Percentiles rank a stretch among this genome's conserved stretches.
These are phyloP conservation scores for Pedicia rivosa DNA, from an alignment of 2,888 invertebrate genomes.

Conservation along the genomic window DNA sequence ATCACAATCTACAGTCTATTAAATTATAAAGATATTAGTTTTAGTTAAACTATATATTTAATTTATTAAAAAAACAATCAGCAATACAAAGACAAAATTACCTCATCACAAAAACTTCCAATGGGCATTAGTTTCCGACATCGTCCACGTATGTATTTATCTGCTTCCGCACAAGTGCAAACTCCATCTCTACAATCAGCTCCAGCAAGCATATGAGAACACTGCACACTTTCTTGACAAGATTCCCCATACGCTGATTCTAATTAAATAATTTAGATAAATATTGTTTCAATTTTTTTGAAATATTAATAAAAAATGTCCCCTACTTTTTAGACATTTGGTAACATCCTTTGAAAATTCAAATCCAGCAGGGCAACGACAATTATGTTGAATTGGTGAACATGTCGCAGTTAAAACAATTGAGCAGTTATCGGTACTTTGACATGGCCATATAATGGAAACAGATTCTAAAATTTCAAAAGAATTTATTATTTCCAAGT, in stretches of 20 bases:
- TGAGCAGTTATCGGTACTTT: constrained; percentile 21
- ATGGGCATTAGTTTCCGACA: constrained; percentile 26
- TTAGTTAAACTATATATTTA: neutral
- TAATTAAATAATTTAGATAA: constrained; percentile 6
- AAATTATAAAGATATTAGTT: neutral
- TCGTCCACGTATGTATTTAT: constrained; percentile 26
- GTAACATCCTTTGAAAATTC: constrained; percentile 23
- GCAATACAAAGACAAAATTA: constrained; percentile 12
- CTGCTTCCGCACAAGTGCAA: constrained; percentile 29
- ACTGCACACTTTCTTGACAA: constrained; percentile 28
- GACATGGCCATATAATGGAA: constrained; percentile 23
- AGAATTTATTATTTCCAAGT: too few relatives aligned
- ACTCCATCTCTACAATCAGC: constrained; percentile 27
- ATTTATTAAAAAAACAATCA: too few relatives aligned
- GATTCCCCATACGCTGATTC: constrained; percentile 26
- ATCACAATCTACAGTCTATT: constrained; percentile 24
- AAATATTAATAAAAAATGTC: neutral
- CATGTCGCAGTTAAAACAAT: constrained; percentile 19
- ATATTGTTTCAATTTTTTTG: neutral
- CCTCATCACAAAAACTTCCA: constrained; percentile 23
- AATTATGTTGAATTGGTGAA: constrained; percentile 17
- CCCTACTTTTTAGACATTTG: constrained; percentile 22
- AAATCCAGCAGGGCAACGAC: constrained; percentile 22
- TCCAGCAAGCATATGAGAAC: constrained; percentile 32
- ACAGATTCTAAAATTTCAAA: too few relatives aligned